Evolutionary conservation across 2,888 invertebrate species (phyloP).

Genomic region (Drosophila borborema): DNA sequence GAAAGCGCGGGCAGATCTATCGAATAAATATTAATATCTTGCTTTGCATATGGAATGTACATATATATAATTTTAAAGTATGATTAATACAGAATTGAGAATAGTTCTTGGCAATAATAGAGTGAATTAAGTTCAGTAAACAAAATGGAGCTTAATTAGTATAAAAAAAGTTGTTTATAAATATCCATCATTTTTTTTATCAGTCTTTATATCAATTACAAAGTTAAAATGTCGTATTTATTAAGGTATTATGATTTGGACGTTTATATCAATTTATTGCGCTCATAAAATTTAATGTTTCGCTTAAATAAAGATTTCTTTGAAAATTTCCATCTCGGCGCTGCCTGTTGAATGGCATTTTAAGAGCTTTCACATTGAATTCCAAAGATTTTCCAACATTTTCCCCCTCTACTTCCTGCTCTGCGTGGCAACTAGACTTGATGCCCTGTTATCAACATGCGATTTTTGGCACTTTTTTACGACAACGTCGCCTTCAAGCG

Average conservation of each 20-base stretch:
- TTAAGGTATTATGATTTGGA: not conserved
- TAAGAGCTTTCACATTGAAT: constrained; percentile 9
- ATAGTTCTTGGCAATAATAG: not conserved
- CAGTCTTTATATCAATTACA: no score
- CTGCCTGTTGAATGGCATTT: constrained; percentile 28
- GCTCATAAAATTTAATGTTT: not conserved
- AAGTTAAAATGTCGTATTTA: not conserved
- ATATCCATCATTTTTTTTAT: no score
- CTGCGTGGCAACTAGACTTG: constrained; percentile 35
- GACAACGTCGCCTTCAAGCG: constrained; percentile 48
- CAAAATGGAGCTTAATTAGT: no score
- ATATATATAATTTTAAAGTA: not conserved
- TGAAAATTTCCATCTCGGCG: not conserved
- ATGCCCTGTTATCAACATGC: constrained; percentile 70
- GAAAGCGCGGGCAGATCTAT: not conserved
- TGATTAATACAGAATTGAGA: not conserved
- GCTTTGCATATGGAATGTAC: no score
- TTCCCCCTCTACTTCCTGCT: not conserved
- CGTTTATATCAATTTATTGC: not conserved
- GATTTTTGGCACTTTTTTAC: constrained; percentile 74
- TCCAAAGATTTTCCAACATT: constrained; percentile 4
- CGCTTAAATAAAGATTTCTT: not conserved
- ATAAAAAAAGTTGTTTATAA: no score
- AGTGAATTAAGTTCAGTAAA: not conserved
- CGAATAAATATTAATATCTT: not conserved